These are phyloP conservation scores for Clupea harengus DNA, from an alignment of 2,113 vertebrate species.

Conservation along the genomic window DNA sequence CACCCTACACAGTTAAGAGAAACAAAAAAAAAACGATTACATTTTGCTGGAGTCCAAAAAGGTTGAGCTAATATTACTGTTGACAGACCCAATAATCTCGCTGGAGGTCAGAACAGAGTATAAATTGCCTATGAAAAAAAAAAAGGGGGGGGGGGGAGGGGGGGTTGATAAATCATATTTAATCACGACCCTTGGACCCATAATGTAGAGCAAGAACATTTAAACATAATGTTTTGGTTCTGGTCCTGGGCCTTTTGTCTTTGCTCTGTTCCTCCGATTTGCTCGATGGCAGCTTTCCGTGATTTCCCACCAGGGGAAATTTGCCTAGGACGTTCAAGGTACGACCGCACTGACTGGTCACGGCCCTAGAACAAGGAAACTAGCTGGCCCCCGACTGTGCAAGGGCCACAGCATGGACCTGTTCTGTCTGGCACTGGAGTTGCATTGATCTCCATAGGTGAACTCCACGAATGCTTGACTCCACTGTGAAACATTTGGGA, in stretches of 20 bases:
- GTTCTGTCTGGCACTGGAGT: not conserved
- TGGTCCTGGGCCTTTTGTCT: not conserved
- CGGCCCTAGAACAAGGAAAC: not conserved
- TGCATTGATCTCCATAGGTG: not conserved
- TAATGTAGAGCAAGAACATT: not conserved
- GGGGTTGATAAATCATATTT: not conserved
- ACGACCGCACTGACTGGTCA: too few species aligned
- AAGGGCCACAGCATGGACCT: not conserved
- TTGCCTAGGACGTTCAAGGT: not conserved
- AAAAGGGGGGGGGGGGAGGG: not conserved
- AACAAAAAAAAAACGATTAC: not conserved
- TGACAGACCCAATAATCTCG: not conserved
- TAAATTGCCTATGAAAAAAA: not conserved
- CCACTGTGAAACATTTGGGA: not conserved
- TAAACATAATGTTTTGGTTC: not conserved
- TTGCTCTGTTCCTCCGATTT: not conserved
- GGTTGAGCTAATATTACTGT: not conserved
- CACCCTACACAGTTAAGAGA: not conserved
- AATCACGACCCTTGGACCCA: not conserved
- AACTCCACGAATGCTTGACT: not conserved
- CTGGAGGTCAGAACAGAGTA: not conserved
- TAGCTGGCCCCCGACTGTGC: not conserved
- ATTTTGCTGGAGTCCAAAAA: not conserved
- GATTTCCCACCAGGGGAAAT: not conserved
- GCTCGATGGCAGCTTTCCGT: not conserved